These are phyloP conservation scores for Chaenocephalus aceratus DNA, from an alignment of 2,113 vertebrate genomes.

Conservation along the genomic window DNA sequence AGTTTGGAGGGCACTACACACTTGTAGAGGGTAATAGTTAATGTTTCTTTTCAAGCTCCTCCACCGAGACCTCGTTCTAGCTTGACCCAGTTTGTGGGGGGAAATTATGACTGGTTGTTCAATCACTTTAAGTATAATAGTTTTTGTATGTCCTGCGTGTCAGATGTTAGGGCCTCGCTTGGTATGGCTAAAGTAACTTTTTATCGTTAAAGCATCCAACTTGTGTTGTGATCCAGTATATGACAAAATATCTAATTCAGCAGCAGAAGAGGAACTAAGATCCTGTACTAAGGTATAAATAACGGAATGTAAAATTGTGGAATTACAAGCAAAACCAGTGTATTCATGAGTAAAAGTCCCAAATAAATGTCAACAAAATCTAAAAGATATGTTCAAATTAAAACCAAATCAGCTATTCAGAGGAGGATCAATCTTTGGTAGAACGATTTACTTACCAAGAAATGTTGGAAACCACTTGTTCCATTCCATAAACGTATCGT, in stretches of 20 bases:
- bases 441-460: too few relatives aligned
- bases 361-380: background rate
- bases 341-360: too few relatives aligned
- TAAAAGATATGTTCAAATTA: background rate
- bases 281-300: background rate
- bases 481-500: too few relatives aligned
- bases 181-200: constrained; percentile 7
- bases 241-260: background rate
- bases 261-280: background rate
- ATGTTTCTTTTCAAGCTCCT: constrained; percentile 43
- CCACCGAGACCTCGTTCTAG: constrained; percentile 46
- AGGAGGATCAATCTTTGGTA: background rate
- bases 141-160: constrained; percentile 35
- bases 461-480: too few relatives aligned
- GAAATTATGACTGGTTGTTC: constrained; percentile 50
- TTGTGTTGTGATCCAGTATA: background rate
- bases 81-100: constrained; percentile 57
- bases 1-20: constrained; percentile 70
- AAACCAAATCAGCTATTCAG: background rate
- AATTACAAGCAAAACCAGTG: background rate
- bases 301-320: background rate
- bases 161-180: constrained; percentile 18
- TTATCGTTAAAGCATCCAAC: background rate
- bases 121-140: constrained; percentile 48
- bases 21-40: constrained; percentile 59